Evolutionary conservation across 2,113 vertebrate genomes (phyloP), one percentile per base, ranked within the genome.

Genomic region (Thunnus thynnus): DNA sequence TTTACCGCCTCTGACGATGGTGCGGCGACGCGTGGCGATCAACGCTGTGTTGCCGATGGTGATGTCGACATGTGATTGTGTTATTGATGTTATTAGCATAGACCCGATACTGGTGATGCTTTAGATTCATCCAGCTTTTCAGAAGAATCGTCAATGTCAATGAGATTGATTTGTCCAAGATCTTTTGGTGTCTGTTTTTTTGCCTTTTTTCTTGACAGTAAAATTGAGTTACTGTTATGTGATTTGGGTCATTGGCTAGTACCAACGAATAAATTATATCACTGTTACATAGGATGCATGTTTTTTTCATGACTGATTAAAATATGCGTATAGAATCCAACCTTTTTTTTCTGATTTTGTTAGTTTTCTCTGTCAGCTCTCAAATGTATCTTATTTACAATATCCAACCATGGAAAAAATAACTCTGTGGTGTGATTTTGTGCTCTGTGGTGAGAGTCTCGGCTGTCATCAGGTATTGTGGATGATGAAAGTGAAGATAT

Each of bases 1-100:
- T 95, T 94, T 92, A 94, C 89, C 25, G 84, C 88, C 88, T 89
- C 85, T 84, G 89, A 88, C 84, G 82, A 85, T 77, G 90, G 87
- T 47, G 88, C 84, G 72, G 74, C 47, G 84, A 89, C 48, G 90
- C 81, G 76, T 91, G 80, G 85, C 78, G 73, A 91, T 88, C 78
- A 67, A 2, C 57, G 55, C 88, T 86, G 90, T 52, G 86, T 81
- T 68, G 91, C 90, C 88, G 64, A 82, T 67, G 90, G 91, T 91
- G 90, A 91, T 87, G 86, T 84, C 76, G 50, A 79, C 85, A 36
- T 78, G 89, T 85, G 86, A 84, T 91, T 84, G 82, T 65, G 86
- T 89, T 93, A 84, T 88, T 91, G 90, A 89, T 86, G 84, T 76
- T 79, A 87, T 89, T 88, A 86, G 87, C 67, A 64, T 75, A 63